Percentiles rank a stretch among this genome's conserved stretches.
Conservation (phyloP, 2,888 invertebrate species). For the Scaptomyza polygonia region DNA sequence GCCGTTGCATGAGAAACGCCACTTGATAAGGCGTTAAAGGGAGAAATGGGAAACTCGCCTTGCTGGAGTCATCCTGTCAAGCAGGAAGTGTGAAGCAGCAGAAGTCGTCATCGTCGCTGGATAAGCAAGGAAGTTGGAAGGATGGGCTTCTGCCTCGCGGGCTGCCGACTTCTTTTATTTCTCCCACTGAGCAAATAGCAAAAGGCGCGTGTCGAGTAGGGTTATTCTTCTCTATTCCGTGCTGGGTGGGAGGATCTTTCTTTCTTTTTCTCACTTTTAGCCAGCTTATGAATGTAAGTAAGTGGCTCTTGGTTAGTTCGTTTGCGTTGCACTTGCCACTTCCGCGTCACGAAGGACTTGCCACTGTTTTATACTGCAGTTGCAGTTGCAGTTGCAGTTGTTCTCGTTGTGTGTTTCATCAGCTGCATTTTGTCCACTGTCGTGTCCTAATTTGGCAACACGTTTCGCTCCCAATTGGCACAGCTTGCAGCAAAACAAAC, state of each 20-base stretch:
- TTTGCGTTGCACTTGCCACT: conserved; percentile 57
- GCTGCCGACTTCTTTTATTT: conserved; percentile 58
- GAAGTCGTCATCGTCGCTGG: conserved; percentile 34
- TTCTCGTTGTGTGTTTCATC: conserved; percentile 2
- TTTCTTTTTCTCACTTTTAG: conserved; percentile 1
- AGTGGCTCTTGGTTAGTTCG: conserved; percentile 78
- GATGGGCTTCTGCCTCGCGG: conserved; percentile 52
- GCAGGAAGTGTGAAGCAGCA: conserved; percentile 74
- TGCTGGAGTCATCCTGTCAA: conserved; percentile 64
- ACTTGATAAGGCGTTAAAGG: conserved; percentile 66
- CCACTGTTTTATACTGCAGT: conserved; percentile 27
- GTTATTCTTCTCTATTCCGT: conserved; percentile 3
- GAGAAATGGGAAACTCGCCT: background rate
- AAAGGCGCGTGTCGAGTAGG: conserved; percentile 72
- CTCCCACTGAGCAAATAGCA: conserved; percentile 74
- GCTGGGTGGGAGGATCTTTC: conserved; percentile 14
- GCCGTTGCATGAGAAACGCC: conserved; percentile 77
- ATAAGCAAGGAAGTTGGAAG: conserved; percentile 22
- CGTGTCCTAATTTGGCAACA: conserved; percentile 72
- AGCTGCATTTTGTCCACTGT: conserved; percentile 52
- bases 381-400: conserved; percentile 47
- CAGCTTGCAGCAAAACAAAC: conserved; percentile 53
- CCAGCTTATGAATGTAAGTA: conserved; percentile 77
- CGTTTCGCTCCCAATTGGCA: conserved; percentile 70
- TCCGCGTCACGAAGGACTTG: conserved; percentile 41